Evolutionary conservation across 2,113 vertebrate genomes (phyloP), one percentile per base, ranked within the genome.

Genomic region (Hemichromis elongatus): DNA sequence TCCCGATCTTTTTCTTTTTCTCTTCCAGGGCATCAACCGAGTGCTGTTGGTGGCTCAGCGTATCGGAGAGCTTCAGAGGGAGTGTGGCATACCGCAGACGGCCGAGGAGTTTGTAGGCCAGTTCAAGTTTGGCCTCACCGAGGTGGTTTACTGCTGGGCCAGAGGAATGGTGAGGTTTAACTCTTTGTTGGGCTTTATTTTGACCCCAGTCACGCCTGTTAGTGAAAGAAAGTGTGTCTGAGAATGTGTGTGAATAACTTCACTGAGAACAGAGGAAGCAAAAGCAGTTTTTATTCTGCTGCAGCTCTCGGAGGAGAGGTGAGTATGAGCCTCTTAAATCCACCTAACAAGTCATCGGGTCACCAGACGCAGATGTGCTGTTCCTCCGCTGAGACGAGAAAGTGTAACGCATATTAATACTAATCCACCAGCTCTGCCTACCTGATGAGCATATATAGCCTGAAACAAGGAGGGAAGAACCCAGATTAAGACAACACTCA

Each of bases 131-230:
- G 97, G 98, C 28, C 96, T 98, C 94, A 97, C 97, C 0, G 97
- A 98, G 89, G 97, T 99, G 82, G 98, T 98, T 28, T 98, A 98
- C 81, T 98, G 98, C 94, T 99, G 98, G 98, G 98, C 98, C 88
- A 94, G 97, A 80, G 98, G 98, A 91, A 97, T 97, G 98, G 98
- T 98, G 91, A 97, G 97, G 2, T 16, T 73, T 26, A 3, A 24
- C 42, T 9, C 53, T 14, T 16, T 26, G 18, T 16, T 59, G 16
- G 7, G 45, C 26, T 75, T 75, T 52, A 19, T 7, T 55, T 37
- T 21, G 3, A 18, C 52, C 16, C 6, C 5, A 9, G 14, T 56
- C 33, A 47, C 19, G 13, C 50, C 3, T 35, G 16, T 28, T 30
- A 18, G 18, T 52, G 14, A 75, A 26, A 75, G 16, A 26, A 0